These are phyloP conservation scores for Amphiura filiformis DNA, from an alignment of 35 echinoderm and acorn worm species.

Conservation along the genomic window DNA sequence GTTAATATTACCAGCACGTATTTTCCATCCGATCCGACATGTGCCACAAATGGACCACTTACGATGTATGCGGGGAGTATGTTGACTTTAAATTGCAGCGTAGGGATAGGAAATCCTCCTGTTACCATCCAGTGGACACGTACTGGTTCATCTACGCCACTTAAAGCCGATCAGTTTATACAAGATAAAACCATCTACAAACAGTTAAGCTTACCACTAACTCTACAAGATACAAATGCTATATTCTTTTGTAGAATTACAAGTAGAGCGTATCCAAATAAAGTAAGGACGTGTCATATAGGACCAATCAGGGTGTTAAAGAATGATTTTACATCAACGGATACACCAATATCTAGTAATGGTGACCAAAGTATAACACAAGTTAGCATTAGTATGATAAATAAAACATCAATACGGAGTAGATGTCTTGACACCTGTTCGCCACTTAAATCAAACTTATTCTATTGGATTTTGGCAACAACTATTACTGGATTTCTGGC, in stretches of 20 bases:
- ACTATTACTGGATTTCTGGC: background rate
- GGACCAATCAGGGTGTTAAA: background rate
- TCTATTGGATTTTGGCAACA: background rate
- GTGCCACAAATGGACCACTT: background rate
- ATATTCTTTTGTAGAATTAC: background rate
- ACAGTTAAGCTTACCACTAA: background rate
- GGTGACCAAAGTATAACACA: too few relatives aligned
- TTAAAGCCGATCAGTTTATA: background rate
- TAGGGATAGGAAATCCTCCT: background rate
- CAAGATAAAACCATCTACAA: background rate
- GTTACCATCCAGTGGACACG: background rate
- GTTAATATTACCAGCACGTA: background rate
- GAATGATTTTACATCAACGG: too few relatives aligned
- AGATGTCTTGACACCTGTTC: background rate
- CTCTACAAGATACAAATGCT: background rate
- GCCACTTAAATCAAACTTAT: background rate
- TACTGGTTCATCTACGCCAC: background rate
- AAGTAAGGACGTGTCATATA: background rate
- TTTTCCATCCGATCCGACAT: background rate
- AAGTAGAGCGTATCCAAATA: background rate
- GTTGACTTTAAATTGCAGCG: background rate
- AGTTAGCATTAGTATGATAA: too few relatives aligned
- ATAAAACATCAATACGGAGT: too few relatives aligned
- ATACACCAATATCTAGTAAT: too few relatives aligned
- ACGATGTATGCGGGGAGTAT: background rate